These are phyloP conservation scores for Xestobium rufovillosum DNA, from an alignment of 2,888 invertebrate genomes.

Conservation along the genomic window DNA sequence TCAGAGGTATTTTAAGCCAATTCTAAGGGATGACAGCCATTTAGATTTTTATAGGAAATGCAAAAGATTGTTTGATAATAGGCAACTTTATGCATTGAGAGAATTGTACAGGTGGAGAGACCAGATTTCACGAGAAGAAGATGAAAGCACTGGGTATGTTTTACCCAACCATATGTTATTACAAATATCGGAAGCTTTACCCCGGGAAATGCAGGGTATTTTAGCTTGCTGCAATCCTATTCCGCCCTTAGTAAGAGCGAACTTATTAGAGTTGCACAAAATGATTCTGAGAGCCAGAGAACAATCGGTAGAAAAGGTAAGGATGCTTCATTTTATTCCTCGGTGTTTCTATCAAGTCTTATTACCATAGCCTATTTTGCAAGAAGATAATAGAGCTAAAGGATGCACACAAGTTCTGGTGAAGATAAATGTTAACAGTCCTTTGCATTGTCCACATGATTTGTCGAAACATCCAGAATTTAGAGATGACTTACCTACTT, in stretches of 20 bases:
- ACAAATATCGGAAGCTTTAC: constrained; percentile 78
- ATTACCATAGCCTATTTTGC: constrained; percentile 43
- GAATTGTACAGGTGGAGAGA: constrained; percentile 87
- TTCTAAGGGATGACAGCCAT: constrained; percentile 61
- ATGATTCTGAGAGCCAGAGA: constrained; percentile 65
- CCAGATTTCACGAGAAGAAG: constrained; percentile 69
- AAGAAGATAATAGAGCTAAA: constrained; percentile 39
- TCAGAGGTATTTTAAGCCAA: constrained; percentile 73
- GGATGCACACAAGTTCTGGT: constrained; percentile 34
- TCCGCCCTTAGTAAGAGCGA: constrained; percentile 60
- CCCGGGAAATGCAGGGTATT: constrained; percentile 88
- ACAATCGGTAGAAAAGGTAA: constrained; percentile 55
- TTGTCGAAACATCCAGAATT: constrained; percentile 47
- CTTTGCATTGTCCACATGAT: constrained; percentile 57
- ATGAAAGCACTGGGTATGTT: constrained; percentile 89
- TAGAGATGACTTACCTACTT: constrained; percentile 50
- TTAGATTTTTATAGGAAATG: constrained; percentile 70
- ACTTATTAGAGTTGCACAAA: constrained; percentile 53
- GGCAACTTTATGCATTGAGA: constrained; percentile 75
- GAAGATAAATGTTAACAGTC: constrained; percentile 46
- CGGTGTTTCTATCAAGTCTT: constrained; percentile 2
- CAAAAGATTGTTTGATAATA: constrained; percentile 73
- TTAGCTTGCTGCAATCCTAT: constrained; percentile 89
- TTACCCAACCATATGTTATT: constrained; percentile 94
- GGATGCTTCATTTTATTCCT: neutral